phyloP scores from a whole-genome alignment of 1,140 invertebrate genomes.

The Pomacea maculata region DNA sequence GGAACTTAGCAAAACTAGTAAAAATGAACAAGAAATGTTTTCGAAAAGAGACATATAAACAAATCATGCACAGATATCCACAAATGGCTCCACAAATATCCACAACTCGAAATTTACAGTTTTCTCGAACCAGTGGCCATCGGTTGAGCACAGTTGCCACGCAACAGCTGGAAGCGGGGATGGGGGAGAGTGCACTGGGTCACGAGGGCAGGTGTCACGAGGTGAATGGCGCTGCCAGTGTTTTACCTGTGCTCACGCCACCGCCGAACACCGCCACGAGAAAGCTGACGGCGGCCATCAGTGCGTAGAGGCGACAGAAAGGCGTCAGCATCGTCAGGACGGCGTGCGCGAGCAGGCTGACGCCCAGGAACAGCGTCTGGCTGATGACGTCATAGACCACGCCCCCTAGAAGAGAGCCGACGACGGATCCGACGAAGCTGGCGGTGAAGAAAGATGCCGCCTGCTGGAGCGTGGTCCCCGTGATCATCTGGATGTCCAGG shows the following conservation, averaged over 20 bases:
- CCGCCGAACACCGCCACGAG: constrained; percentile 52
- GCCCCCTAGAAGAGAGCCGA: constrained; percentile 46
- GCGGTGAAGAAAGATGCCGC: constrained; percentile 47
- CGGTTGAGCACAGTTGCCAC: no score
- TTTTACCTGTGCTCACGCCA: constrained; percentile 54
- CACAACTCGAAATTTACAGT: no score
- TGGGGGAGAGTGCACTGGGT: no score
- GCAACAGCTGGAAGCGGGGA: no score
- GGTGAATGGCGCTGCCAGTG: neutral
- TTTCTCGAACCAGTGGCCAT: no score
- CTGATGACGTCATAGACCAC: constrained; percentile 48
- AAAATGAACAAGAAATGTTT: no score
- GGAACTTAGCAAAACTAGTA: no score
- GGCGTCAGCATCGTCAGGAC: constrained; percentile 38
- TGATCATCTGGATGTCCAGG: constrained; percentile 52
- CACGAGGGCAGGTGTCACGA: no score
- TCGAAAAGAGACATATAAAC: no score
- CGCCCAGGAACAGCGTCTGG: constrained; percentile 32
- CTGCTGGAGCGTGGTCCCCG: constrained; percentile 37
- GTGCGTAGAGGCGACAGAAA: constrained; percentile 34
- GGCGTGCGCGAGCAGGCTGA: constrained; percentile 34
- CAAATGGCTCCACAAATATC: no score
- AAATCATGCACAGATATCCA: no score
- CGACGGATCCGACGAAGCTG: constrained; percentile 44
- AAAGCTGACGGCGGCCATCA: constrained; percentile 40